phyloP scores from a whole-genome alignment of 2,113 vertebrate genomes.

The Perca flavescens region DNA sequence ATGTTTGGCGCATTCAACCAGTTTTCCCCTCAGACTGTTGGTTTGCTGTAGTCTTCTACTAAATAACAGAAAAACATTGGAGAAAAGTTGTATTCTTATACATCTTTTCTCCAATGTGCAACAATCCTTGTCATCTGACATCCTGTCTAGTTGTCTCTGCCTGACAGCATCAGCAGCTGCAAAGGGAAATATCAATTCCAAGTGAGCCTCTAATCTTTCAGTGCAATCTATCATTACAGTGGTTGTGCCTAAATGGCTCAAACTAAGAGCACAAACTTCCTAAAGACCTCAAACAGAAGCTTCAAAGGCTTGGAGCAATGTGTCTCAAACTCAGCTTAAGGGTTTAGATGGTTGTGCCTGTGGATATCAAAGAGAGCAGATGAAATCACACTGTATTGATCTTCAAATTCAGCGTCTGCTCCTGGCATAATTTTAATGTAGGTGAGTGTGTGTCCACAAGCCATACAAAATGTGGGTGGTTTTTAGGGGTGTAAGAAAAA shows the following conservation, averaged over 20 bases:
- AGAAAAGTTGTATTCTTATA: no score
- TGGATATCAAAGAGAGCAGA: slow-evolving; percentile 64
- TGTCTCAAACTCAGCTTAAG: slow-evolving; percentile 52
- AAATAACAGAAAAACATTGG: no score
- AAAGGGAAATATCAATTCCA: slow-evolving; percentile 39
- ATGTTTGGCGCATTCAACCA: neutral
- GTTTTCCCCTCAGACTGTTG: neutral
- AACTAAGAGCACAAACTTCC: slow-evolving; percentile 56
- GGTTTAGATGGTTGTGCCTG: slow-evolving; percentile 38
- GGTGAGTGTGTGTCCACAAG: slow-evolving; percentile 27
- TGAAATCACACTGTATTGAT: slow-evolving; percentile 59
- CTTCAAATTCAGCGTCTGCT: slow-evolving; percentile 58
- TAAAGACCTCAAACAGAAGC: slow-evolving; percentile 32
- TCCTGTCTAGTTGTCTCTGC: neutral
- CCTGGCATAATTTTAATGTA: slow-evolving; percentile 50
- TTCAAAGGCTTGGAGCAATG: slow-evolving; percentile 49
- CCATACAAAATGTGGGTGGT: slow-evolving; percentile 18
- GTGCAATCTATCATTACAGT: slow-evolving; percentile 27
- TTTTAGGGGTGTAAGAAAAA: neutral
- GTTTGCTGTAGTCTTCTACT: no score
- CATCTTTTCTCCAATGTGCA: neutral
- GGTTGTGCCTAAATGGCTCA: slow-evolving; percentile 53
- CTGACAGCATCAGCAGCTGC: neutral
- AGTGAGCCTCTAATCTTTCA: slow-evolving; percentile 34
- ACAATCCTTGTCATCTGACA: slow-evolving; percentile 7